Evolutionary conservation across 2,797 vertebrate genomes (phyloP), one percentile per base, ranked within the genome.

Genomic region (Balearica regulorum): DNA sequence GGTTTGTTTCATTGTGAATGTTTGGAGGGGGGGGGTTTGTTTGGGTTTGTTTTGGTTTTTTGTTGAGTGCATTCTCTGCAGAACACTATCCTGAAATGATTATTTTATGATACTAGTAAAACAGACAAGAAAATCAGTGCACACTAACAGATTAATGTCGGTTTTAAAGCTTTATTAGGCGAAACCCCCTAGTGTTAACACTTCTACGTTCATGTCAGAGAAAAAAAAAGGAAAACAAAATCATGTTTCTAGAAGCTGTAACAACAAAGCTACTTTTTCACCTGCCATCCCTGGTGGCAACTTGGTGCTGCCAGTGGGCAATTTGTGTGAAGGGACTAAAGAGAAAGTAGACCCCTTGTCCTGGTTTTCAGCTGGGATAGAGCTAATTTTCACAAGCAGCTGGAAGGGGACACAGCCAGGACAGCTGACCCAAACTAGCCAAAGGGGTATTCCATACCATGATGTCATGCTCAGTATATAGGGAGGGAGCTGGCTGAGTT

Each of bases 321-420:
- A 48, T 41, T 80, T 65, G 35, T 55, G 35, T 43, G 70, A 49
- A 64, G 69, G 60, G 75, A 93, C 61, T 84, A 35, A 94, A 97
- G 98, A 68, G 64, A 93, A 97, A 87, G 87, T 98, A 95, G 98
- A 39, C 39, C 39, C 39, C 39, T 39, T 43, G 43, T 43, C 14
- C 43, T 43, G 43, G 43, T 43, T 43, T 43, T 43, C 16, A 16
- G 43, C 43, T 43, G 43, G 43, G 43, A 43, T 43, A 43, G 41
- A 43, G 16, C 43, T 43, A 43, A 16, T 43, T 43, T 43, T 43
- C 43, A 43, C 43, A 43, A 43, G 43, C 43, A 43, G 43, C 43
- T 43, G 43, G 13, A 43, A 43, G 16, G 43, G 13, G 14, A 43
- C 43, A 16, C 43, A 43, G 43, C 16, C 43, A 43, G 43, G 43